phyloP scores from a whole-genome alignment of 64 coral and sea anemone species.

The Catalaphyllia jardinei region DNA sequence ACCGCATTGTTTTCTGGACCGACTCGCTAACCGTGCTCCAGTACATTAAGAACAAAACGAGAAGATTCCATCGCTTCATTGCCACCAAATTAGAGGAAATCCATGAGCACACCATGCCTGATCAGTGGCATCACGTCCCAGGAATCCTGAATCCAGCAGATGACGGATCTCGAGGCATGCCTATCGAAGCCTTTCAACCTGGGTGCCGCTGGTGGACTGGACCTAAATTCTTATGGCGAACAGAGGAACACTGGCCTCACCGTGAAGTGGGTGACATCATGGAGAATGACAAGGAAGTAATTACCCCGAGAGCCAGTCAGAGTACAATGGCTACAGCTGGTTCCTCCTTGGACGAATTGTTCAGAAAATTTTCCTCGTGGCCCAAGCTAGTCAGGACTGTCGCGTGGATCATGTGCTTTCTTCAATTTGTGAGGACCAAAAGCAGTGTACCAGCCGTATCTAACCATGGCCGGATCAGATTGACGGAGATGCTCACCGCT shows the following conservation, averaged over 20 bases:
- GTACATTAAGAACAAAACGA: constrained; percentile 46
- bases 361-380: constrained; percentile 22
- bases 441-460: too few relatives aligned
- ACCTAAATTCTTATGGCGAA: constrained; percentile 23
- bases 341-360: background rate
- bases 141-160: constrained; percentile 32
- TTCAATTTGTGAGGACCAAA: background rate
- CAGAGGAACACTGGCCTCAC: constrained; percentile 21
- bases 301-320: background rate
- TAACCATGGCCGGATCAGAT: background rate
- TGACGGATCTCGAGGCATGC: constrained; percentile 32
- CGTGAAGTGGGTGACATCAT: background rate
- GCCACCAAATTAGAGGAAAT: constrained; percentile 41
- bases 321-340: background rate
- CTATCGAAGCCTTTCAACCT: constrained; percentile 17
- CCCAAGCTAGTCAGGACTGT: background rate
- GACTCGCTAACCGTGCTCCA: constrained; percentile 39
- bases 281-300: constrained; percentile 46
- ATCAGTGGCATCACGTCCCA: constrained; percentile 26
- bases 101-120: constrained; percentile 12
- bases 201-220: constrained; percentile 43
- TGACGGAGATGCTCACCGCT: background rate
- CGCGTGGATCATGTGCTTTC: constrained; percentile 11
- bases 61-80: constrained; percentile 45
- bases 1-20: constrained; percentile 6